Base-by-base conservation (phyloP, 2,888 invertebrate species). In the Adela reaumurella region DNA sequence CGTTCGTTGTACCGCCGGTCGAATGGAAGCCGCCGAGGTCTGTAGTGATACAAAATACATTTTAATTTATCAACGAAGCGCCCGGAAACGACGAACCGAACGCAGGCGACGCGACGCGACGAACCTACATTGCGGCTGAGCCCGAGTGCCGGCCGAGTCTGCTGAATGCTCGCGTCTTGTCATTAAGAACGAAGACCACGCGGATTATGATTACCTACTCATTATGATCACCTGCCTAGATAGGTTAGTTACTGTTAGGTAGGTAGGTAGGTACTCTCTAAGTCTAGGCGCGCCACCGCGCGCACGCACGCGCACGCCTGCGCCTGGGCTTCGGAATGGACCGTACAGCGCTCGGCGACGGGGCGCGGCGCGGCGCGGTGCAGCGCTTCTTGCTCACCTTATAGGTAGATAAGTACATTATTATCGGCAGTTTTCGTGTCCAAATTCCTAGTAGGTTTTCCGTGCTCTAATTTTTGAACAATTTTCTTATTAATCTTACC, bases 131-230 rank as follows among this genome's bases (percentile, higher is more conserved):
- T n/a, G n/a, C n/a, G n/a, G n/a, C n/a, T n/a, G n/a, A n/a, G n/a
- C n/a, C n/a, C n/a, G n/a, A n/a, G n/a, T n/a, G n/a, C n/a, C n/a
- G n/a, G n/a, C n/a, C n/a, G n/a, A n/a, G n/a, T n/a, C n/a, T n/a
- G n/a, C 35, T 3, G 14, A 35, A 3, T 35, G 14, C 35, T 35
- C 66, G 70, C 18, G 70, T 70, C 71, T 72, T 72, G 72, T 72
- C 72, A 74, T 72, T 70, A 67, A 67, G 35, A 70, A 71, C 74
- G 64, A 74, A 78, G 77, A 78, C 78, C 78, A 78, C 78, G 78
- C 72, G 78, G 78, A 78, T 76, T n/a, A n/a, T n/a, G n/a, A n/a
- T n/a, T n/a, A n/a, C n/a, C n/a, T n/a, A n/a, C n/a, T n/a, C n/a
- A n/a, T n/a, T n/a, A n/a, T n/a, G n/a, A n/a, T n/a, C n/a, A n/a